phyloP scores from a whole-genome alignment of 2,888 invertebrate species.

The Halictus ligatus region DNA sequence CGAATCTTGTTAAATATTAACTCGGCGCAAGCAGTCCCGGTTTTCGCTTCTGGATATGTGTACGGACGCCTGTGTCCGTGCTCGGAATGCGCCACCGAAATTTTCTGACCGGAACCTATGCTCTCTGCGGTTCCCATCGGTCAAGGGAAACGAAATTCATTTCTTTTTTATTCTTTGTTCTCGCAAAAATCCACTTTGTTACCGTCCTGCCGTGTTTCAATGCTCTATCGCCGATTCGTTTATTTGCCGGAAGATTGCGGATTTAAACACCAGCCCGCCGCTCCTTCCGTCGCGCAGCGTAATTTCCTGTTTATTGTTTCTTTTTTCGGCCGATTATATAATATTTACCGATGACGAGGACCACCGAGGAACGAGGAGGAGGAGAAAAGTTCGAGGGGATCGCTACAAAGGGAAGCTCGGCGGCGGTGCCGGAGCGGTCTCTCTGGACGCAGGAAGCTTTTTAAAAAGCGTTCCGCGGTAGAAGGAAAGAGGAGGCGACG shows the following conservation, averaged over 20 bases:
- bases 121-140: neutral
- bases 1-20: slow-evolving; percentile 43
- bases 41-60: neutral
- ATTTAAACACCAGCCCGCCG: too few species aligned
- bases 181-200: too few species aligned
- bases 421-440: slow-evolving; percentile 4
- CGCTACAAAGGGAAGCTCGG: slow-evolving; percentile 40
- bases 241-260: too few species aligned
- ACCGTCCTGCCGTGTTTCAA: too few species aligned
- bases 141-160: neutral
- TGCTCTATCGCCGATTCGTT: too few species aligned
- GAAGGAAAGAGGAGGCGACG: neutral
- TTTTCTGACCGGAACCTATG: neutral
- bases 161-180: neutral
- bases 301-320: neutral
- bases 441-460: slow-evolving; percentile 46
- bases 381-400: slow-evolving; percentile 10
- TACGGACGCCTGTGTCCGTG: neutral
- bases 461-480: slow-evolving; percentile 37
- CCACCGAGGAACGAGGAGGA: too few species aligned
- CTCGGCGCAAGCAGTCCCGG: slow-evolving; percentile 5
- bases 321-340: slow-evolving; percentile 5
- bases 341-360: slow-evolving; percentile 29
- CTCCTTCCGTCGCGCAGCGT: neutral
- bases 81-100: neutral